Evolutionary conservation across 2,113 vertebrate genomes (phyloP).

Genomic region (Bubo bubo): DNA sequence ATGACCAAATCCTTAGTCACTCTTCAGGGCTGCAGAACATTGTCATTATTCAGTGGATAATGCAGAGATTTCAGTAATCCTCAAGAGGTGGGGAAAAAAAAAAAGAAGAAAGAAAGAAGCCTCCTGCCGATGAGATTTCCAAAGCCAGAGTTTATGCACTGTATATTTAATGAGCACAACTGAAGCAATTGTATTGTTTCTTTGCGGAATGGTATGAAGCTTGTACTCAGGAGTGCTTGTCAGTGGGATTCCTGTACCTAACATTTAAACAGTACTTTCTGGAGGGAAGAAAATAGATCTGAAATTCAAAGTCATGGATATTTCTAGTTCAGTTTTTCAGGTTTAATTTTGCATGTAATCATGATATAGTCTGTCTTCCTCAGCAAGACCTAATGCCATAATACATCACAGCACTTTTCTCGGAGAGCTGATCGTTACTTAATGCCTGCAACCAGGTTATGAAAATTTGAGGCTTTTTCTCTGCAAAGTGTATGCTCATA

Average conservation of each 20-base stretch:
- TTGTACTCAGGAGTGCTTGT: background rate
- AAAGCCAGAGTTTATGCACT: constrained; percentile 28
- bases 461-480: constrained; percentile 40
- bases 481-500: background rate
- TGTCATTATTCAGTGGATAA: constrained; percentile 40
- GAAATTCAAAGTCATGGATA: constrained; percentile 2
- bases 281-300: background rate
- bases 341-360: constrained; percentile 57
- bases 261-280: background rate
- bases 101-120: background rate
- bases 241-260: background rate
- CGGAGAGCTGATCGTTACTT: background rate
- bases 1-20: constrained; percentile 17
- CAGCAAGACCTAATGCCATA: background rate
- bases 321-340: constrained; percentile 20
- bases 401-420: constrained; percentile 7
- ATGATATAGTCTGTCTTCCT: background rate
- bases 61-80: constrained; percentile 30
- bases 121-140: background rate
- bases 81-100: background rate
- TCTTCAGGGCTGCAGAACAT: background rate
- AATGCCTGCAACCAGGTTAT: constrained; percentile 9
- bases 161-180: constrained; percentile 32
- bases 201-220: background rate
- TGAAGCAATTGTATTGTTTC: constrained; percentile 19